Evolutionary conservation across 2,113 vertebrate genomes (phyloP).

Genomic region (Coptodon rendalli): DNA sequence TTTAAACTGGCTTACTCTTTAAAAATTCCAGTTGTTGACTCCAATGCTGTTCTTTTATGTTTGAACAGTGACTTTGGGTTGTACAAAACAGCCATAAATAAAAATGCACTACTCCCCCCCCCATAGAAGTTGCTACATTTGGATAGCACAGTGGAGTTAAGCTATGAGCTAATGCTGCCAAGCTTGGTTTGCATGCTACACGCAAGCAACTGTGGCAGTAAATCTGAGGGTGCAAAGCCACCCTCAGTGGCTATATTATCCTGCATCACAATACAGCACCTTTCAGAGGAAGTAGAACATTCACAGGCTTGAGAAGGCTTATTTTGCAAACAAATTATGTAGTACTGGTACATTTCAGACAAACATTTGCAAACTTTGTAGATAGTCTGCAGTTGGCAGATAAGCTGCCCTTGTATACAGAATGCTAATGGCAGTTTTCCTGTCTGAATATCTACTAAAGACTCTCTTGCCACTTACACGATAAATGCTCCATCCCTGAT

Average conservation of each 20-base stretch:
- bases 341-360: neutral
- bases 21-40: neutral
- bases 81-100: neutral
- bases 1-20: neutral
- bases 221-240: neutral
- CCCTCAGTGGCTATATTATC: neutral
- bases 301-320: neutral
- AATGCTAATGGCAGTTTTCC: neutral
- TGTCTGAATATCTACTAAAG: neutral
- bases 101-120: neutral
- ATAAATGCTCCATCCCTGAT: neutral
- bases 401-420: neutral
- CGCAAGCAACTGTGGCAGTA: neutral
- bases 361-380: neutral
- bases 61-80: neutral
- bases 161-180: neutral
- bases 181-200: neutral
- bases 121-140: neutral
- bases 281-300: neutral
- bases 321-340: neutral
- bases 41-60: neutral
- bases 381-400: neutral
- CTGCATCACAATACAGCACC: neutral
- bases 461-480: neutral
- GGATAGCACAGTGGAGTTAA: neutral